Base-by-base conservation (phyloP, 2,113 vertebrate species). In the Platysternon megacephalum region DNA sequence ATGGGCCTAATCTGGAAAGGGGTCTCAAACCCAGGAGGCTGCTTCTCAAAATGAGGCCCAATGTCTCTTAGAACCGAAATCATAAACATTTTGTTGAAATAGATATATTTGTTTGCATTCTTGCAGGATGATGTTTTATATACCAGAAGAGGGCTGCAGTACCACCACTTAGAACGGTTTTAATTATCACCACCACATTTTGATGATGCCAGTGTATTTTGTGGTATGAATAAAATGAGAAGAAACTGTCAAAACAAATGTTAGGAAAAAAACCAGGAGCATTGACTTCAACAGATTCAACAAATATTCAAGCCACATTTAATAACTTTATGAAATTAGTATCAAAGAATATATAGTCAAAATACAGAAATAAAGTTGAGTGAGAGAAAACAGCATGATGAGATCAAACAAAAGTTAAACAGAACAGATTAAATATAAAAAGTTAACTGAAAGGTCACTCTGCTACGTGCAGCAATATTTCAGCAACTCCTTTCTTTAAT, bases 271-370 rank as follows among this genome's bases (percentile, higher is more conserved):
- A 90, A 85, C 86, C 95, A 88, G 84, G 90, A 95, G 84, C 92
- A 90, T 94, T 85, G 97, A 95, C 85, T 96, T 97, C 93, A 97
- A 95, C 83, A 84, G 90, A 56, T 94, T 89, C 92, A 92, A 94
- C 93, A 94, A 89, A 97, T 94, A 96, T 93, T 97, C 95, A 97
- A 97, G 97, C 95, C 96, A 97, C 91, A 97, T 97, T 97, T 98
- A 97, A 97, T 98, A 97, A 97, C 88, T 96, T 95, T 94, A 98
- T 91, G 95, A 97, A 98, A 97, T 89, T 93, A 85, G 91, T 97
- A 98, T 97, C 97, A 98, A 97, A 97, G 94, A 97, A 97, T 97
- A 86, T 97, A 97, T 95, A 94, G 95, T 95, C 93, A 92, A 97
- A 97, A 97, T 96, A 98, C 87, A 97, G 96, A 98, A 98, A 95